phyloP scores from a whole-genome alignment of 2,113 vertebrate species.

The Prunella himalayana region DNA sequence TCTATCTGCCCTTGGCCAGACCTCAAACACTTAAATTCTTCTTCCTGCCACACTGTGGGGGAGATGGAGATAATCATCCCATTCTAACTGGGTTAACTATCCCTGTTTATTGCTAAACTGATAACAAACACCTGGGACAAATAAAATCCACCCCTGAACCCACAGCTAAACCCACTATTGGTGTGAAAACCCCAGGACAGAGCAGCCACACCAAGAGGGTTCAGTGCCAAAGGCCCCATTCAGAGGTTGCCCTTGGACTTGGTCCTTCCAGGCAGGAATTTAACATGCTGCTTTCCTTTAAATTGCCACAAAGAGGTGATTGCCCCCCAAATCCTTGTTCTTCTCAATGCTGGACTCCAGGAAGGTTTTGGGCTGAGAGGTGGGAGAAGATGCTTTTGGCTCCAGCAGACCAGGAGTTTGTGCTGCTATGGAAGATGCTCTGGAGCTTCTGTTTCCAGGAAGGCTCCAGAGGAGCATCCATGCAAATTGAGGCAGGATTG shows the following conservation, averaged over 20 bases:
- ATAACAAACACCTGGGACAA: not conserved
- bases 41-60: not conserved
- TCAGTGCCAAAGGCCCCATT: not conserved
- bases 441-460: not conserved
- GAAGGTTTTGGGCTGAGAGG: not conserved
- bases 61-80: not conserved
- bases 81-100: not conserved
- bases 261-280: not conserved
- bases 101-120: not conserved
- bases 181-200: not conserved
- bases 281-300: slow-evolving; percentile 19
- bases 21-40: not conserved
- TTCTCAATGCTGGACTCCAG: not conserved
- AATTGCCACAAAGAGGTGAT: not conserved
- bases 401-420: not conserved
- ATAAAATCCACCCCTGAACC: not conserved
- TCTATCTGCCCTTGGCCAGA: not conserved
- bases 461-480: not conserved
- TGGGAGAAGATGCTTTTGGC: not conserved
- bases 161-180: not conserved
- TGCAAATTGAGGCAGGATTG: not conserved
- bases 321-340: not conserved
- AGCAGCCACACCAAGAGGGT: not conserved
- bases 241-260: not conserved
- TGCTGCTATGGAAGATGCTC: not conserved